Conservation (phyloP, 2,113 vertebrate species). For the Gorsachius goisagi region DNA sequence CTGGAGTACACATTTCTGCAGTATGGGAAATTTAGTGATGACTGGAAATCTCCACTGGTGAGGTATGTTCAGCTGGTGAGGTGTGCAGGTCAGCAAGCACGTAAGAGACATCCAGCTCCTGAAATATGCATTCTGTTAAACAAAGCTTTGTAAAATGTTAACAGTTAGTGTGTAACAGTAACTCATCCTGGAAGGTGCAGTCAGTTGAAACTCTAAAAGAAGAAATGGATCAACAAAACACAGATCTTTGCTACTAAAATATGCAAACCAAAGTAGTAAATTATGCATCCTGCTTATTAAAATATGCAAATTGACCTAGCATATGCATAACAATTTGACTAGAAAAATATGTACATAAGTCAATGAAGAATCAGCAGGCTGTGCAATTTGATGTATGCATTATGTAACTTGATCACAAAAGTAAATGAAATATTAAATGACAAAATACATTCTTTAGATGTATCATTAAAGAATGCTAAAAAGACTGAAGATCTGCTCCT, state of each 20-base stretch:
- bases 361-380: constrained; percentile 26
- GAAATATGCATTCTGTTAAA: neutral
- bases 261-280: constrained; percentile 42
- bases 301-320: constrained; percentile 41
- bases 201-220: constrained; percentile 1
- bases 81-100: neutral
- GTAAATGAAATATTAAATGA: constrained; percentile 66
- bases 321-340: constrained; percentile 46
- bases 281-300: constrained; percentile 45
- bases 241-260: constrained; percentile 8
- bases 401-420: constrained; percentile 39
- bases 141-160: neutral
- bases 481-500: neutral
- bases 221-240: constrained; percentile 8
- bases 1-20: neutral
- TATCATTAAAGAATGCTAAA: neutral
- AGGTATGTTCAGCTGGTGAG: neutral
- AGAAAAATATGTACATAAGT: constrained; percentile 61
- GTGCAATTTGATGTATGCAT: constrained; percentile 2
- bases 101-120: neutral
- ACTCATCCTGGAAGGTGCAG: neutral
- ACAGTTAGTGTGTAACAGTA: neutral
- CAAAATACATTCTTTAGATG: constrained; percentile 12
- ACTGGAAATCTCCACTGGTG: neutral
- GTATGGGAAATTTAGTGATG: neutral